Conservation (phyloP, 2,888 invertebrate species). For the Heliconius erato region DNA sequence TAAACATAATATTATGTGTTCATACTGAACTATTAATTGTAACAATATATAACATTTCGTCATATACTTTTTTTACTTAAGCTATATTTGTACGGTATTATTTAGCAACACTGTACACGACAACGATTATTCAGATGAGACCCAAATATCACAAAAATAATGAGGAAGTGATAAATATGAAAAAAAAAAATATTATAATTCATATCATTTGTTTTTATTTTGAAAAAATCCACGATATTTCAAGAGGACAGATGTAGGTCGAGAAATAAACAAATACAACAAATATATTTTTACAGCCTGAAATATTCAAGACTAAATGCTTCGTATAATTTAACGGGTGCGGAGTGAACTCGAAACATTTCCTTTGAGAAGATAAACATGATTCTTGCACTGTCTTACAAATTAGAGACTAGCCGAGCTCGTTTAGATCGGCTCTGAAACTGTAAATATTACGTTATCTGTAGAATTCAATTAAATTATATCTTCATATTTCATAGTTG, state of each 20-base stretch:
- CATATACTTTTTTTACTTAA: background rate
- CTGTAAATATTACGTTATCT: background rate
- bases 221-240: constrained; percentile 21
- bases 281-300: constrained; percentile 39
- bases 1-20: too few relatives aligned
- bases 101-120: background rate
- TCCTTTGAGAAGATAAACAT: constrained; percentile 40
- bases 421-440: background rate
- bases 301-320: constrained; percentile 48
- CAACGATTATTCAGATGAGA: background rate
- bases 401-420: constrained; percentile 28
- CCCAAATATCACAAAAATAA: constrained; percentile 12
- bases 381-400: constrained; percentile 39
- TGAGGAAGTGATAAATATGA: background rate
- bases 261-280: constrained; percentile 14
- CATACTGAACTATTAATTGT: too few relatives aligned
- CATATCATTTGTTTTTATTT: constrained; percentile 3
- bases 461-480: background rate
- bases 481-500: background rate
- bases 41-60: background rate
- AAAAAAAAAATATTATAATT: constrained; percentile 6
- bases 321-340: constrained; percentile 50
- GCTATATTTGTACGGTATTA: background rate
- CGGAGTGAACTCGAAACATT: constrained; percentile 35
- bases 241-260: constrained; percentile 9